These are phyloP conservation scores for Saturnia pavonia DNA, from an alignment of 2,888 invertebrate genomes.

Conservation along the genomic window DNA sequence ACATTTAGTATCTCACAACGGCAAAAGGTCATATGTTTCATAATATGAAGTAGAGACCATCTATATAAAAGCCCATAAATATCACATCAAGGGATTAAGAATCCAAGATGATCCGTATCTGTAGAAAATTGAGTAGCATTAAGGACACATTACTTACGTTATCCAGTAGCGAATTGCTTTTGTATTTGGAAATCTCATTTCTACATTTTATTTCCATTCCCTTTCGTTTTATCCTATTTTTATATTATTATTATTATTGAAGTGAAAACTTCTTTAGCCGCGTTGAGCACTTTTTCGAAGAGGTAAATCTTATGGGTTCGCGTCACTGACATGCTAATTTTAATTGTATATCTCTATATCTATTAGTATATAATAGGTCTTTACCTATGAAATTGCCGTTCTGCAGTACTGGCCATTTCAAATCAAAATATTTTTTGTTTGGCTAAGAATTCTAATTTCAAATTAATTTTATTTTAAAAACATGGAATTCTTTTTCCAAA, in stretches of 20 bases:
- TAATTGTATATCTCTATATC: too few species aligned
- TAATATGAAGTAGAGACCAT: not conserved
- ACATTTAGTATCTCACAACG: not conserved
- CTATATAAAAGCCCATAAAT: not conserved
- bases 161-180: not conserved
- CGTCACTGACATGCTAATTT: too few species aligned
- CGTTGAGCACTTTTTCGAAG: too few species aligned
- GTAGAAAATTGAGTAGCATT: not conserved
- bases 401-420: too few species aligned
- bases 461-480: too few species aligned
- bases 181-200: not conserved
- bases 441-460: too few species aligned
- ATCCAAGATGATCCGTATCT: not conserved
- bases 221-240: not conserved
- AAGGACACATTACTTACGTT: conserved; percentile 2
- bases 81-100: conserved; percentile 1
- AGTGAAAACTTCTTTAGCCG: too few species aligned
- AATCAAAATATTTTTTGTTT: too few species aligned
- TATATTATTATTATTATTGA: not conserved
- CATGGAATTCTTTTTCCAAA: too few species aligned
- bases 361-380: too few species aligned
- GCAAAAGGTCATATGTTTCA: not conserved
- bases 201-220: conserved; percentile 2
- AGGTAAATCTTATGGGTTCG: too few species aligned
- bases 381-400: too few species aligned